Evolutionary conservation across 2,113 vertebrate genomes (phyloP).

Genomic region (Chionomys nivalis): DNA sequence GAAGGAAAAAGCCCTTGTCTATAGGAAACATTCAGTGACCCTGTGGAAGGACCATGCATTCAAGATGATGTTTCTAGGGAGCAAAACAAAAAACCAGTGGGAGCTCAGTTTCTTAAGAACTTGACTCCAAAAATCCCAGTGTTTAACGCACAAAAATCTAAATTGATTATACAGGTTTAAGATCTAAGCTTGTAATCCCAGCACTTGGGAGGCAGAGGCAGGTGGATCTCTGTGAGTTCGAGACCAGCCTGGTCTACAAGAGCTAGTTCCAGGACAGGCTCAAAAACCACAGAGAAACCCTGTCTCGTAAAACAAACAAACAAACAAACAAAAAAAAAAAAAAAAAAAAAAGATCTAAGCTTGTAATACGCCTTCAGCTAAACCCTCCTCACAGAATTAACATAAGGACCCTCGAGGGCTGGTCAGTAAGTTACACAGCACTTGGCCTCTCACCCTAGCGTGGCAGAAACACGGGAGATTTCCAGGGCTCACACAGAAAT

Average conservation of each 20-base stretch:
- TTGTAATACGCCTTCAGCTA: background rate
- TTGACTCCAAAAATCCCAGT: background rate
- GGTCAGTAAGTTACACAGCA: fast-evolving
- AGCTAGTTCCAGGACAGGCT: too few species aligned
- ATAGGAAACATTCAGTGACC: background rate
- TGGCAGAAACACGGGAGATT: fast-evolving
- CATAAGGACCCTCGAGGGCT: background rate
- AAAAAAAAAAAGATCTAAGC: background rate
- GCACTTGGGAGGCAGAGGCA: too few species aligned
- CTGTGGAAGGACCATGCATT: background rate
- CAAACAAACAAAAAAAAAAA: too few species aligned
- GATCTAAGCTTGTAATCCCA: background rate
- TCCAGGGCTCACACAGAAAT: background rate
- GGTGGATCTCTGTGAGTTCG: too few species aligned
- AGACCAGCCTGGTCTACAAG: too few species aligned
- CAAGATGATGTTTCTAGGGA: background rate
- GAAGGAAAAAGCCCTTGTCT: background rate
- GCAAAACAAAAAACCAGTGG: background rate
- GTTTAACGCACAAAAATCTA: background rate
- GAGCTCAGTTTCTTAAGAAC: background rate
- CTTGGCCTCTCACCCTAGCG: fast-evolving
- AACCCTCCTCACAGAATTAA: background rate
- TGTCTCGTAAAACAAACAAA: too few species aligned
- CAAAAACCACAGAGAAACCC: too few species aligned
- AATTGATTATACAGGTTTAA: background rate